A percentile compares a stretch with the other conserved stretches of the same genome.
Evolutionary conservation across 23 tunicate genomes (phyloP).

Genomic region (Halocynthia aurantium): DNA sequence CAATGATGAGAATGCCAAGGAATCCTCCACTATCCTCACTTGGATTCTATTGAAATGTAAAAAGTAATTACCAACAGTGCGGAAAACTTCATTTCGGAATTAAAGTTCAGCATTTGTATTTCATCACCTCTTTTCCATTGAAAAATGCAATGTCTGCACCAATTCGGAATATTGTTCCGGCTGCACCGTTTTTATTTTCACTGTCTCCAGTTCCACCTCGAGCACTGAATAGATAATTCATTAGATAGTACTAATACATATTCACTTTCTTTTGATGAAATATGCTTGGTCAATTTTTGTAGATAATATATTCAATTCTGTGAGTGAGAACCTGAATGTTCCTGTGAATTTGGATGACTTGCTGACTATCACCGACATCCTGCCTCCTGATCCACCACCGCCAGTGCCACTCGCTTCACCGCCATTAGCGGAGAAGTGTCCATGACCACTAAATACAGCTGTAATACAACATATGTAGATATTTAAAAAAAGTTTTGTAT

Average conservation of each 20-base stretch:
- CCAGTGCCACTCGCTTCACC: constrained; percentile 21
- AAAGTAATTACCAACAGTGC: background rate
- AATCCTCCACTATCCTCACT: constrained; percentile 25
- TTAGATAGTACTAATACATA: background rate
- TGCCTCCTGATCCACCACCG: constrained; percentile 26
- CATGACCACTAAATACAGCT: constrained; percentile 26
- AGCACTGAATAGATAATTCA: constrained; percentile 3
- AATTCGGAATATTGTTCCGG: constrained; percentile 22
- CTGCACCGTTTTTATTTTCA: constrained; percentile 4
- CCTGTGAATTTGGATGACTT: constrained; percentile 22
- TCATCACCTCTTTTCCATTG: constrained; percentile 10
- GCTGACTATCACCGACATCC: constrained; percentile 4
- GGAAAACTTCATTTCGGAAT: background rate
- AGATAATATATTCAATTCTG: too few species aligned
- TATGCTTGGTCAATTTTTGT: too few species aligned
- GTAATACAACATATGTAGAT: too few species aligned
- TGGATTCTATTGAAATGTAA: background rate
- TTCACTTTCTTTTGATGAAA: too few species aligned
- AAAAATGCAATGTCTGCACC: constrained; percentile 13
- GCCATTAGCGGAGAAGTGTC: constrained; percentile 15
- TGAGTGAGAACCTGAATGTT: background rate
- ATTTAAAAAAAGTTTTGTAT: too few species aligned
- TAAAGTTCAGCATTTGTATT: background rate
- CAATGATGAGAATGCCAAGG: constrained; percentile 17
- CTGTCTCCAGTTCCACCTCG: constrained; percentile 19